These are phyloP conservation scores for Perithous albicinctus DNA, from an alignment of 2,888 invertebrate species.

Conservation along the genomic window DNA sequence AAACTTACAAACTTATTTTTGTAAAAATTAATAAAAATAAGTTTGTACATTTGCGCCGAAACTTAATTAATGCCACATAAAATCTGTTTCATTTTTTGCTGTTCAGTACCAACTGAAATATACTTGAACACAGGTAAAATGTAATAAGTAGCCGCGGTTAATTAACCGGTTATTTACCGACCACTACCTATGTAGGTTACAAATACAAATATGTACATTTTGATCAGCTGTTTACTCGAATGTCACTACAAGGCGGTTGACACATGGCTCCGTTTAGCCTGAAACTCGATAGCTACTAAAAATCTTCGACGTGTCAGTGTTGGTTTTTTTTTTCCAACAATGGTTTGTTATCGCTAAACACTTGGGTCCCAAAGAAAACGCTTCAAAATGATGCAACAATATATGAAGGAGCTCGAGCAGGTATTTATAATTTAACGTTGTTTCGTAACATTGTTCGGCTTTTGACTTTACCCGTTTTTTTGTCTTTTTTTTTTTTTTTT, in stretches of 20 bases:
- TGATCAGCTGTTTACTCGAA: conserved; percentile 45
- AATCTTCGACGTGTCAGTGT: conserved; percentile 16
- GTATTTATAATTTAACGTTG: conserved; percentile 84
- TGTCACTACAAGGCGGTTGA: conserved; percentile 53
- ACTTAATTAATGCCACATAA: too few species aligned
- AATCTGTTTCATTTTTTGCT: too few species aligned
- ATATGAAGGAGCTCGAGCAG: conserved; percentile 94
- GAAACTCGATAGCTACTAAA: conserved; percentile 44
- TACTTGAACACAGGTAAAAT: too few species aligned
- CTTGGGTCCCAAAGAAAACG: neutral
- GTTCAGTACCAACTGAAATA: too few species aligned
- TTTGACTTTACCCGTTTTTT: too few species aligned
- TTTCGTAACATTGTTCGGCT: neutral
- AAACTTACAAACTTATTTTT: too few species aligned
- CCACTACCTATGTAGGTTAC: too few species aligned
- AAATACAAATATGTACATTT: neutral
- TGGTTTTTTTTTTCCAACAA: conserved; percentile 9
- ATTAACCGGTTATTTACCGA: too few species aligned
- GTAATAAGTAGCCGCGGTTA: too few species aligned
- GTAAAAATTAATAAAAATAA: too few species aligned
- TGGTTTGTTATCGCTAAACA: conserved; percentile 5
- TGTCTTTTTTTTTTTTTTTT: conserved; percentile 77
- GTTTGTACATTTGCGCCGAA: too few species aligned
- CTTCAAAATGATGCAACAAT: conserved; percentile 93
- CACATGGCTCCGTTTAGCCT: conserved; percentile 45